A percentile compares a stretch with the other conserved stretches of the same genome.
These are phyloP conservation scores for Rhogogaster chlorosoma DNA, from an alignment of 2,888 invertebrate species.

Conservation along the genomic window DNA sequence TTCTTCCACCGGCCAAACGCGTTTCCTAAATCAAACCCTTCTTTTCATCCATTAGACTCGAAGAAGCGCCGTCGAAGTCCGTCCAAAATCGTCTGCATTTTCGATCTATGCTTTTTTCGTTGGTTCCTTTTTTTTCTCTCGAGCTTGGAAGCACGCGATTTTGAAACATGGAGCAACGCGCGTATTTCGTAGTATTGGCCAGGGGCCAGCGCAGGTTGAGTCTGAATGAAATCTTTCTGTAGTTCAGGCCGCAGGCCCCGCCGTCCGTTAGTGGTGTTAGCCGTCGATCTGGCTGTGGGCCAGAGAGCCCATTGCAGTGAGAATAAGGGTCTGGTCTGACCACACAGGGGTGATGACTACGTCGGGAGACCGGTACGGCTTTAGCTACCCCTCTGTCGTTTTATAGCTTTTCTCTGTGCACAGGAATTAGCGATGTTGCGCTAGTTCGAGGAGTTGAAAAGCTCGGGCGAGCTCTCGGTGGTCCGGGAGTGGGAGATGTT, in stretches of 20 bases:
- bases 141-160: slow-evolving; percentile 56
- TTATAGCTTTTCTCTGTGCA: background rate
- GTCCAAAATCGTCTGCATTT: background rate
- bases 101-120: background rate
- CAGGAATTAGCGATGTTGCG: background rate
- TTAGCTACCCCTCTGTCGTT: background rate
- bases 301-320: slow-evolving; percentile 28
- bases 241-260: slow-evolving; percentile 65
- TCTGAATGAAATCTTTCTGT: slow-evolving; percentile 76
- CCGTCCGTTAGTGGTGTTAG: background rate
- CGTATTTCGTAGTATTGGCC: slow-evolving; percentile 70
- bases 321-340: slow-evolving; percentile 38
- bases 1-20: background rate
- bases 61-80: background rate
- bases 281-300: slow-evolving; percentile 18
- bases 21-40: background rate
- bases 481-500: background rate
- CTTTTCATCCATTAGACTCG: background rate
- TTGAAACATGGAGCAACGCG: slow-evolving; percentile 68
- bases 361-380: background rate
- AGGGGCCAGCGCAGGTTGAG: slow-evolving; percentile 71
- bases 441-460: background rate
- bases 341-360: slow-evolving; percentile 25
- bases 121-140: background rate
- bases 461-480: background rate